Percentiles rank a stretch among this genome's conserved stretches.
Conservation (phyloP, 2,888 invertebrate genomes). For the Acleris cristana region DNA sequence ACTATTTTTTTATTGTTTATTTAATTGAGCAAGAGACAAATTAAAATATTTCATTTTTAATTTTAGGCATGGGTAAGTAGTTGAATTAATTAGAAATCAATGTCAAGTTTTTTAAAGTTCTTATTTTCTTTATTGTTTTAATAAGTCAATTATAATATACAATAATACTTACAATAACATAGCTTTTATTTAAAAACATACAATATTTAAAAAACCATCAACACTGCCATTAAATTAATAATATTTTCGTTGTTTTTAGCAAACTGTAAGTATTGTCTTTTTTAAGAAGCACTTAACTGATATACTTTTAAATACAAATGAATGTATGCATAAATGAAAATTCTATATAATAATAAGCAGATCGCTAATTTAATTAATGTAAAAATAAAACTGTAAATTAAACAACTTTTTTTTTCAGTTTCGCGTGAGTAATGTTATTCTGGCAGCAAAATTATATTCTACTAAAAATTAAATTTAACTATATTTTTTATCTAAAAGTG, state of each 20-base stretch:
- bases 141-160: too few species aligned
- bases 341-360: too few species aligned
- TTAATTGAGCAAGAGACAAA: not conserved
- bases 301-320: too few species aligned
- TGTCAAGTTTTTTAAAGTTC: too few species aligned
- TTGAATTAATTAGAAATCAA: too few species aligned
- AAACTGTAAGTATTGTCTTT: slow-evolving; percentile 1
- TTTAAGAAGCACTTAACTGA: not conserved
- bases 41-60: not conserved
- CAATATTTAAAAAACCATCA: not conserved
- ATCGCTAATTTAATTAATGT: not conserved
- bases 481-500: too few species aligned
- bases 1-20: not conserved
- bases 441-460: not conserved
- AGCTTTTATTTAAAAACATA: not conserved
- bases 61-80: slow-evolving; percentile 10
- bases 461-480: slow-evolving; percentile 40
- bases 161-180: too few species aligned
- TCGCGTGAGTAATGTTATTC: slow-evolving; percentile 11
- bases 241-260: not conserved
- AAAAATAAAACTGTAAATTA: not conserved
- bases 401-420: not conserved
- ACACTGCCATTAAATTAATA: not conserved
- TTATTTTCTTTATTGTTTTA: too few species aligned
- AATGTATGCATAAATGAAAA: too few species aligned